phyloP scores from a whole-genome alignment of 2,113 vertebrate species.

The Recurvirostra avosetta region DNA sequence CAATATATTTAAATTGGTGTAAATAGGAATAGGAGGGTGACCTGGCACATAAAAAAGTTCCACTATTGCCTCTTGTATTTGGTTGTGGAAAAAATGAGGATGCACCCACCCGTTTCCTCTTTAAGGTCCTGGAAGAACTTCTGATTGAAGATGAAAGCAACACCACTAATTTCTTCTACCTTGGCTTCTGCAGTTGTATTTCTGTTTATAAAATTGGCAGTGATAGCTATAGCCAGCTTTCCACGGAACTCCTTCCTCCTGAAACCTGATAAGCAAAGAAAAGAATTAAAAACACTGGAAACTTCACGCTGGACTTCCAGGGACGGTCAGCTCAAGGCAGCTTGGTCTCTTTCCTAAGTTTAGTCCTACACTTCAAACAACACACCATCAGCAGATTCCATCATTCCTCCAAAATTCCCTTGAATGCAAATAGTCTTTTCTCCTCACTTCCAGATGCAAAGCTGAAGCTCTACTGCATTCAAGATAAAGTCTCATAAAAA shows the following conservation, averaged over 20 bases:
- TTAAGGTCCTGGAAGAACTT: constrained; percentile 97
- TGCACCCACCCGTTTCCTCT: constrained; percentile 88
- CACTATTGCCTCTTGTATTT: background rate
- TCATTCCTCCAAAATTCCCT: background rate
- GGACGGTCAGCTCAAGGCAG: background rate
- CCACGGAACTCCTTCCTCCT: constrained; percentile 95
- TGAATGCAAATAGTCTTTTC: background rate
- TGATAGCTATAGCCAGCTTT: constrained; percentile 96
- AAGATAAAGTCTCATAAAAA: background rate
- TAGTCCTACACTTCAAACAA: background rate
- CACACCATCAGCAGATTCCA: background rate
- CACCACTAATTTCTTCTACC: constrained; percentile 97
- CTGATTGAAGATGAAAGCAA: constrained; percentile 99
- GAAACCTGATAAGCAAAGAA: constrained; percentile 80
- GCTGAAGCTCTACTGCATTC: background rate
- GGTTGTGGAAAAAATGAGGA: background rate
- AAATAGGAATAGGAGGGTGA: background rate
- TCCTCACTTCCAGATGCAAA: background rate
- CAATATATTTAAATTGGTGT: background rate
- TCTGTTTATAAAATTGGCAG: constrained; percentile 97
- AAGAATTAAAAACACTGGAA: background rate
- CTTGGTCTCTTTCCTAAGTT: background rate
- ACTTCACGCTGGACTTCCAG: background rate
- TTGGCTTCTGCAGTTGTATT: constrained; percentile 96
- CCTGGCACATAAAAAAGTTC: background rate